Percentiles rank a stretch among this genome's conserved stretches.
Conservation (phyloP, 2,797 vertebrate genomes). For the Microctenopoma stevenorrisi region DNA sequence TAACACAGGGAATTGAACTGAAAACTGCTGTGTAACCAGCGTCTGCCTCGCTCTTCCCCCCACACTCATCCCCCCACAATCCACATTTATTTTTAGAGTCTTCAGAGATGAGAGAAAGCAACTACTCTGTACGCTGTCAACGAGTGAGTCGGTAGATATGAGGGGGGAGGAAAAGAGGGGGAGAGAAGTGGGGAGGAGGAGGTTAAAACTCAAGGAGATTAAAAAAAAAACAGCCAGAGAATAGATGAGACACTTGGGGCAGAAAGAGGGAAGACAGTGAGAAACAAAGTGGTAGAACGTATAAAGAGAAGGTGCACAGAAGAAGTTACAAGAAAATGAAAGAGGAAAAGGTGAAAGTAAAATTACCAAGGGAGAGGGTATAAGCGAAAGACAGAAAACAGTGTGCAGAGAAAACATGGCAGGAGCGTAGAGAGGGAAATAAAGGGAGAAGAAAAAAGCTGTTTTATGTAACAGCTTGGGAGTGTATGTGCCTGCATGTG, state of each 20-base stretch:
- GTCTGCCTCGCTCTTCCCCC: conserved; percentile 51
- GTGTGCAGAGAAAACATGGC: conserved; percentile 18
- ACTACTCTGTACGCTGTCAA: conserved; percentile 75
- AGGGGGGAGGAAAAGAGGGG: conserved; percentile 32
- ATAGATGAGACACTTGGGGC: conserved; percentile 57
- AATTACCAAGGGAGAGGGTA: conserved; percentile 44
- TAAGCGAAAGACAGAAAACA: conserved; percentile 1
- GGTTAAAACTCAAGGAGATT: conserved; percentile 44
- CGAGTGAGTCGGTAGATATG: conserved; percentile 74
- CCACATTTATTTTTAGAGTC: conserved; percentile 82
- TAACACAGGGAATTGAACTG: conserved; percentile 43
- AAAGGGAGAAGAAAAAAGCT: conserved; percentile 18
- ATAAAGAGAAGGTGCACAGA: conserved; percentile 43
- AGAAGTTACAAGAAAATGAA: conserved; percentile 59
- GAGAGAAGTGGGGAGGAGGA: conserved; percentile 32
- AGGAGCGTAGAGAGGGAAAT: conserved; percentile 26
- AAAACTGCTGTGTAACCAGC: conserved; percentile 75
- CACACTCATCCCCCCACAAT: conserved; percentile 38
- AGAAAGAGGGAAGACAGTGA: conserved; percentile 37
- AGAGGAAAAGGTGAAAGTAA: conserved; percentile 37
- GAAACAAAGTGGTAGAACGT: conserved; percentile 44
- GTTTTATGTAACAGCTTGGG: conserved; percentile 60
- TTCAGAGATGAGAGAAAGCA: conserved; percentile 80
- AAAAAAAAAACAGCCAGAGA: conserved; percentile 34
- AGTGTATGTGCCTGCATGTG: conserved; percentile 34